A percentile compares a stretch with the other conserved stretches of the same genome.
Evolutionary conservation across 2,797 vertebrate genomes (phyloP).

Genomic region (Betta splendens): DNA sequence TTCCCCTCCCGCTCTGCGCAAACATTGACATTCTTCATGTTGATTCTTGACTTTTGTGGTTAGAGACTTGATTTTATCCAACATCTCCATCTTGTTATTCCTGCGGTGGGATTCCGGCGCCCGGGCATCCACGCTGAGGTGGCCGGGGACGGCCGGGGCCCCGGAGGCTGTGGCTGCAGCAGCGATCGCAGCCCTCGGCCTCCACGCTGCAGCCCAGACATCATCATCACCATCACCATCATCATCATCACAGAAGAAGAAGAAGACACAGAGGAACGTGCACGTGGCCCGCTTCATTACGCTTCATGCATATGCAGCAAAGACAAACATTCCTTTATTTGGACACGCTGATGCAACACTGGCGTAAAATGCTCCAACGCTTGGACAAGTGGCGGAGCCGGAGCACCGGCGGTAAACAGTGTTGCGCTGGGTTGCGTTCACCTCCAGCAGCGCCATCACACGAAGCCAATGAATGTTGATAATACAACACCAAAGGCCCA

Average conservation of each 20-base stretch:
- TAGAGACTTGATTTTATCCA: conserved; percentile 72
- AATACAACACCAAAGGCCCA: conserved; percentile 28
- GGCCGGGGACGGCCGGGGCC: conserved; percentile 32
- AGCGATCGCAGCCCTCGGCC: conserved; percentile 26
- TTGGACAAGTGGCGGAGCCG: conserved; percentile 45
- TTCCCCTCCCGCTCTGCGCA: conserved; percentile 62
- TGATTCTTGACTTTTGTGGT: conserved; percentile 78
- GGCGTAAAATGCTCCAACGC: conserved; percentile 47
- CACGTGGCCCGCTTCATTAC: conserved; percentile 29
- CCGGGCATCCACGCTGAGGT: conserved; percentile 43
- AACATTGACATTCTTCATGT: conserved; percentile 82
- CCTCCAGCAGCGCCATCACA: conserved; percentile 34
- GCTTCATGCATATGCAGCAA: conserved; percentile 33
- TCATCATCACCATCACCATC: conserved; percentile 29
- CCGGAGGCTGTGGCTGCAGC: conserved; percentile 46
- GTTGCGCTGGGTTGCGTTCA: conserved; percentile 62
- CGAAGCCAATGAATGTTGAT: conserved; percentile 46
- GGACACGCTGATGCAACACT: conserved; percentile 73
- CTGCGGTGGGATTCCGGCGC: conserved; percentile 65
- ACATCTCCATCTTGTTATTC: conserved; percentile 72
- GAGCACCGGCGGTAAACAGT: conserved; percentile 64
- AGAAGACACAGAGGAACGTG: conserved; percentile 27
- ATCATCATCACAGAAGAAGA: conserved; percentile 34
- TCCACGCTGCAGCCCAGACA: conserved; percentile 37
- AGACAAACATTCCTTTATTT: conserved; percentile 69